Evolutionary conservation across 92 coral and sea anemone genomes (phyloP).

Genomic region (Blastomussa wellsi): DNA sequence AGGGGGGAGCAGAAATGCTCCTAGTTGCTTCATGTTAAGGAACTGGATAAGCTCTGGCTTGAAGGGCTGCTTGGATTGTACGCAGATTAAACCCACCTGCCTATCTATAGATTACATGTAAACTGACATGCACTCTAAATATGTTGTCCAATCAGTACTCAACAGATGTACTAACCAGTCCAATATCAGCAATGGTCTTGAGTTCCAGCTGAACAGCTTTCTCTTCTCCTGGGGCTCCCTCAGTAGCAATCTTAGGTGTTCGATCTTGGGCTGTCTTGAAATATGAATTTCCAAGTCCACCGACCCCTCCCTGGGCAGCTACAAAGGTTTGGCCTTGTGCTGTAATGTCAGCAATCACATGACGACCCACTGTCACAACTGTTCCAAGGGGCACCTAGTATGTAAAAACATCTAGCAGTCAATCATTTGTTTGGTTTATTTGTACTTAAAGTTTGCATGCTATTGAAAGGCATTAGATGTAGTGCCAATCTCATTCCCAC

Average conservation of each 20-base stretch:
- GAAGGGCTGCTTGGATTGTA: too few relatives aligned
- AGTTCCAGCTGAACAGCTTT: conserved; percentile 85
- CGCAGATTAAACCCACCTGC: too few relatives aligned
- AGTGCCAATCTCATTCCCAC: too few relatives aligned
- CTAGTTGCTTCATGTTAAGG: too few relatives aligned
- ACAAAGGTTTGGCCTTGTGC: conserved; percentile 70
- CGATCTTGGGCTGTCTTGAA: conserved; percentile 85
- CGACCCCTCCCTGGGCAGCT: conserved; percentile 85
- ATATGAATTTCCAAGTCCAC: conserved; percentile 91
- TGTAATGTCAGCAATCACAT: conserved; percentile 75
- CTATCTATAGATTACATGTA: too few relatives aligned
- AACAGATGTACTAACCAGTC: conserved; percentile 70
- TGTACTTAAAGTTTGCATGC: too few relatives aligned
- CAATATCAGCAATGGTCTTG: conserved; percentile 98
- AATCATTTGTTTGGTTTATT: too few relatives aligned
- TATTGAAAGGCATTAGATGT: too few relatives aligned
- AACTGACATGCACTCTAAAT: too few relatives aligned
- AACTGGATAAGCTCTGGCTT: too few relatives aligned
- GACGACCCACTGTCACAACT: conserved; percentile 64
- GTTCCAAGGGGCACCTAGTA: conserved; percentile 94
- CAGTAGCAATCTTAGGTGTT: conserved; percentile 72
- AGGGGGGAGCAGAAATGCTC: too few relatives aligned
- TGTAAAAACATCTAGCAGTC: too few relatives aligned
- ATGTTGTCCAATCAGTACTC: background rate
- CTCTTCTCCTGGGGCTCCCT: conserved; percentile 93